Percentiles rank a stretch among this genome's conserved stretches.
Conservation (phyloP, 35 echinoderm and acorn worm species). For the Acanthaster planci region DNA sequence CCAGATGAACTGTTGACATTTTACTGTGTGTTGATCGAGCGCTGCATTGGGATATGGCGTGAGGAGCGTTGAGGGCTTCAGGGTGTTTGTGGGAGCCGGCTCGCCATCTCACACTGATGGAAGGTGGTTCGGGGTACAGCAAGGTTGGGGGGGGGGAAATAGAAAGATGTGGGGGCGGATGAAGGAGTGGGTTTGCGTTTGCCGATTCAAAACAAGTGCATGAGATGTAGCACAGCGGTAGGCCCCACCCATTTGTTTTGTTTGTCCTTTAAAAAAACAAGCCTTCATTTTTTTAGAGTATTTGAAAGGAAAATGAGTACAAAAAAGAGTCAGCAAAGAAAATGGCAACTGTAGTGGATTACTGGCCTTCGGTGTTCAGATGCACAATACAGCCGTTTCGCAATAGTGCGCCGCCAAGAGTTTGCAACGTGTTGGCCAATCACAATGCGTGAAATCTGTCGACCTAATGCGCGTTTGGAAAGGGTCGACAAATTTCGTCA, state of each 20-base stretch:
- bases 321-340: neutral
- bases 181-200: neutral
- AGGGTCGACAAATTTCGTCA: too few relatives aligned
- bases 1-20: conserved; percentile 24
- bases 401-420: too few relatives aligned
- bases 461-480: too few relatives aligned
- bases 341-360: neutral
- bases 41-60: neutral
- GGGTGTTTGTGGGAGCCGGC: neutral
- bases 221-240: too few relatives aligned
- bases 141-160: neutral
- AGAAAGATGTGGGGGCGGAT: neutral
- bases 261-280: too few relatives aligned
- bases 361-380: neutral
- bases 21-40: conserved; percentile 2
- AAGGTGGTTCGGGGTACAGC: neutral
- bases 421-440: too few relatives aligned
- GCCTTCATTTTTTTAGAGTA: too few relatives aligned
- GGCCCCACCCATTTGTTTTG: too few relatives aligned
- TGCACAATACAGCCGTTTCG: too few relatives aligned
- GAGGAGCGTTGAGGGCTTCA: neutral
- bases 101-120: neutral
- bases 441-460: too few relatives aligned
- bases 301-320: neutral
- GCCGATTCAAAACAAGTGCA: too few relatives aligned